Percentiles rank a stretch among this genome's conserved stretches.
These are phyloP conservation scores for Moxostoma hubbsi DNA, from an alignment of 2,797 vertebrate genomes.

Conservation along the genomic window DNA sequence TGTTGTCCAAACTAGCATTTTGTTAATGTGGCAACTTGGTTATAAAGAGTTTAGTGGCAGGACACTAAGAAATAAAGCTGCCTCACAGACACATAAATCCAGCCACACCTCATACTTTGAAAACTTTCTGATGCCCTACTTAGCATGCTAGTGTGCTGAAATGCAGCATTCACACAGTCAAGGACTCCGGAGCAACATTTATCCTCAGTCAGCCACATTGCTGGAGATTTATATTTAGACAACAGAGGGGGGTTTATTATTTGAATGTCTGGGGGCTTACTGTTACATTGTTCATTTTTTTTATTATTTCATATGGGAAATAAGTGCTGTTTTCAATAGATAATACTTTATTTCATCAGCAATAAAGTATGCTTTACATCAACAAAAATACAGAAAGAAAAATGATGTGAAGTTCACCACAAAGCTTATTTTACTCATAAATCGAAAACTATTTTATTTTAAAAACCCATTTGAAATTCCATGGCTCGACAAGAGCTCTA, in stretches of 20 bases:
- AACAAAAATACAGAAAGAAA: constrained; percentile 6
- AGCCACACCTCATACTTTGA: constrained; percentile 20
- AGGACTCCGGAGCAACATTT: not conserved
- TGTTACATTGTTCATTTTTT: constrained; percentile 5
- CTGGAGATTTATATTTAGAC: constrained; percentile 19
- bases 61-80: constrained; percentile 49
- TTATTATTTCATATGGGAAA: constrained; percentile 23
- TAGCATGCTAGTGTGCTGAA: not conserved
- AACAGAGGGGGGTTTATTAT: constrained; percentile 4
- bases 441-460: too few relatives aligned
- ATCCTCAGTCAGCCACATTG: not conserved
- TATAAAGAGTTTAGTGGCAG: constrained; percentile 56
- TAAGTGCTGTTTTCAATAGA: constrained; percentile 26
- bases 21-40: constrained; percentile 49
- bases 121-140: constrained; percentile 39
- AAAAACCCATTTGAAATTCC: too few relatives aligned
- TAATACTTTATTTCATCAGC: not conserved
- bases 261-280: not conserved
- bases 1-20: constrained; percentile 33
- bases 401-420: not conserved
- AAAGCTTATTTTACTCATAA: too few relatives aligned
- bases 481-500: too few relatives aligned
- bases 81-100: constrained; percentile 40
- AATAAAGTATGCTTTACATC: constrained; percentile 1
- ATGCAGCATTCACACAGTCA: not conserved